phyloP scores from a whole-genome alignment of 2,113 vertebrate species.

The Phylloscopus whistleri region DNA sequence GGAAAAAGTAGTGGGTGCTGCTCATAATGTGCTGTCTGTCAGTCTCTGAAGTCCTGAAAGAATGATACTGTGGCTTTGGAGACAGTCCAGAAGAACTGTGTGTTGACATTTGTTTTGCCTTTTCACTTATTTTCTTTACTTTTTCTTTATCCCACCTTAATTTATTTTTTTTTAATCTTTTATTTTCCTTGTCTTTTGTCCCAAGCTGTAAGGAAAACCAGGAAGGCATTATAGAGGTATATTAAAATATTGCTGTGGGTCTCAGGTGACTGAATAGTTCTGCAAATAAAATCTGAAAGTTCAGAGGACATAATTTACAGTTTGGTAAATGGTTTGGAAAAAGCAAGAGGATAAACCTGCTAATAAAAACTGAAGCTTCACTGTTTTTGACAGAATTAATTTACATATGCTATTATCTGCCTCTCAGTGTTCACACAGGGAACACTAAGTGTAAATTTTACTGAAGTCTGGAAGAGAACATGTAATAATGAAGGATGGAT shows the following conservation, averaged over 20 bases:
- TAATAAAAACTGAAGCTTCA: not conserved
- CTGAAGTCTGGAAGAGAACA: not conserved
- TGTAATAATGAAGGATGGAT: not conserved
- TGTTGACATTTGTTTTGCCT: not conserved
- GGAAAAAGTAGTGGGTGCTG: not conserved
- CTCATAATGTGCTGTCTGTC: not conserved
- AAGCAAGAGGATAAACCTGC: not conserved
- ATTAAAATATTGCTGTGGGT: not conserved
- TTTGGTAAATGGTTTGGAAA: not conserved
- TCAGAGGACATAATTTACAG: not conserved
- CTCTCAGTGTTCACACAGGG: not conserved
- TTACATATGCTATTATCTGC: not conserved
- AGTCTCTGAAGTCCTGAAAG: not conserved
- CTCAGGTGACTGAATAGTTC: not conserved
- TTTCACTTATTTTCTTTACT: not conserved
- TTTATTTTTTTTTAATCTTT: not conserved
- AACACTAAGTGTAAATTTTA: not conserved
- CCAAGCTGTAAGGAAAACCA: not conserved
- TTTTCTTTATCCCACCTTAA: not conserved
- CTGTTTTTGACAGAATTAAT: conserved; percentile 2
- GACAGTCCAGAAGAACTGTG: not conserved
- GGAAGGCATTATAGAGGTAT: not conserved
- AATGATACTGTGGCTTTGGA: not conserved
- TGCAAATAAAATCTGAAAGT: not conserved
- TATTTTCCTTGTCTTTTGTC: not conserved